Percentiles rank a stretch among this genome's conserved stretches.
Conservation (phyloP, 2,888 invertebrate species). For the Apoda limacodes region DNA sequence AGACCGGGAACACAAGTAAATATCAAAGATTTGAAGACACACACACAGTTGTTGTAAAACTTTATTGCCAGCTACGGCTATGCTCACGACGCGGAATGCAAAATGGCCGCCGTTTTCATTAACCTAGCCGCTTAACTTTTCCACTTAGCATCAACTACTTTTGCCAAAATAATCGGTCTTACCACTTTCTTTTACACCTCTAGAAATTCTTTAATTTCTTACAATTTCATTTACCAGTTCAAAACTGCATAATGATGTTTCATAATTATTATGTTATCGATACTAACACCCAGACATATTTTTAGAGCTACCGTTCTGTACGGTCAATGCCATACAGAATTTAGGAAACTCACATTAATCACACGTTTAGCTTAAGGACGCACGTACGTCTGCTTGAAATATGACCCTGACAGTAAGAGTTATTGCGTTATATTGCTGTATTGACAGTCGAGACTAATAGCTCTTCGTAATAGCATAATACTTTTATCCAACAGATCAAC, state of each 20-base stretch:
- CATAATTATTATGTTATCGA: no score
- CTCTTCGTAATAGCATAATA: no score
- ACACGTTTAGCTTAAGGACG: conserved; percentile 37
- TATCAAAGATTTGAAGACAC: no score
- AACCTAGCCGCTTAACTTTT: conserved; percentile 46
- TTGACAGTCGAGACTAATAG: conserved; percentile 56
- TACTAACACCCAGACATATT: conserved; percentile 4
- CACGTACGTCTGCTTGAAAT: conserved; percentile 45
- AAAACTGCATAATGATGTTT: no score
- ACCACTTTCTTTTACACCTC: no score
- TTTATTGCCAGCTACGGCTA: conserved; percentile 49
- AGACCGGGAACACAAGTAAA: no score
- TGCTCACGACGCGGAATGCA: conserved; percentile 41
- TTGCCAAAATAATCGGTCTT: no score
- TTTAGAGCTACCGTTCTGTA: conserved; percentile 7
- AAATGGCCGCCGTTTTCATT: conserved; percentile 57
- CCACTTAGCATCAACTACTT: no score
- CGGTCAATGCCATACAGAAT: conserved; percentile 22
- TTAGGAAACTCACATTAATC: conserved; percentile 51
- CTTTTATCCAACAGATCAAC: no score
- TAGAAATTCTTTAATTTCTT: no score
- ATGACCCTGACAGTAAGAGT: conserved; percentile 39
- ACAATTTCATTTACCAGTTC: no score
- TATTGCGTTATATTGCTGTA: conserved; percentile 58
- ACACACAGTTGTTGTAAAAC: no score